Conservation (phyloP, 2,797 vertebrate genomes). For the Natrix natrix region DNA sequence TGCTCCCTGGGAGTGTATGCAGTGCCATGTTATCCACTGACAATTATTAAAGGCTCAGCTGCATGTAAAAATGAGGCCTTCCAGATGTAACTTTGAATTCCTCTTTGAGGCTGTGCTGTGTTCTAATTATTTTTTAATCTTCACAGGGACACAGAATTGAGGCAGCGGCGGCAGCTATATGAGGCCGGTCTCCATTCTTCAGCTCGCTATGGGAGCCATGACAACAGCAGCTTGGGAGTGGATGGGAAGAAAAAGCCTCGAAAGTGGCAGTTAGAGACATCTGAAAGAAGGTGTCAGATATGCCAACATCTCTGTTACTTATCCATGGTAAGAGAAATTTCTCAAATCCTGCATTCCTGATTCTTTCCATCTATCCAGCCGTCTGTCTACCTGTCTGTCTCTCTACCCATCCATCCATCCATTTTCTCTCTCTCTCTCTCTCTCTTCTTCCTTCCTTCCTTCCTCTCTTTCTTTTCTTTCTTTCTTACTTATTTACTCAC, state of each 20-base stretch:
- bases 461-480: no score
- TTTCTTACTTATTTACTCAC: no score
- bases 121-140: constrained; percentile 20
- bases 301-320: constrained; percentile 98
- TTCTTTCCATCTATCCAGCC: not conserved
- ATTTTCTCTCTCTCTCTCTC: rapidly evolving
- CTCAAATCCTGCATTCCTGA: rapidly evolving
- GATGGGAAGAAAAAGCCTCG: constrained; percentile 95
- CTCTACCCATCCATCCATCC: not conserved
- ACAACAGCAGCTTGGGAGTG: constrained; percentile 72
- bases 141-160: constrained; percentile 93
- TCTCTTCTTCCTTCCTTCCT: no score
- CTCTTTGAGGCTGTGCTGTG: rapidly evolving
- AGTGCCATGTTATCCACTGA: constrained; percentile 19
- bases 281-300: constrained; percentile 94
- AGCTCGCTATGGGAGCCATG: constrained; percentile 91
- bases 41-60: not conserved
- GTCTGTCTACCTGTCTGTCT: not conserved
- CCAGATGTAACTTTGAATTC: not conserved
- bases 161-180: constrained; percentile 91
- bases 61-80: constrained; percentile 10
- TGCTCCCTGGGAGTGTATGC: not conserved
- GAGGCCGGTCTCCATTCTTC: constrained; percentile 92
- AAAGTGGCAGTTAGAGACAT: constrained; percentile 96
- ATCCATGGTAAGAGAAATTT: constrained; percentile 86